phyloP scores from a whole-genome alignment of 2,113 vertebrate species.

The Rhodinocichla rosea region DNA sequence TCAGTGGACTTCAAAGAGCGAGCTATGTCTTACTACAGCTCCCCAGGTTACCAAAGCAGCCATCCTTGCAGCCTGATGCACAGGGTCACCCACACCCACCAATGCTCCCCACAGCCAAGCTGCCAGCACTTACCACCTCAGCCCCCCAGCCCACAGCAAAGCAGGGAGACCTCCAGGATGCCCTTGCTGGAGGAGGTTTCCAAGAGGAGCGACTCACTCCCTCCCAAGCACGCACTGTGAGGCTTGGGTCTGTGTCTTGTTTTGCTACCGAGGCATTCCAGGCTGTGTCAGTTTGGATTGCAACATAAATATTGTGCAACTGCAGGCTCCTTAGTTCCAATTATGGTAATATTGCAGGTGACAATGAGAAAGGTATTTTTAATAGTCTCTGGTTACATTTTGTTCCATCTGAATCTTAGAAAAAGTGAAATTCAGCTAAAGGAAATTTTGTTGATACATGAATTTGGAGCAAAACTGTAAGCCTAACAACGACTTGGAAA shows the following conservation, averaged over 20 bases:
- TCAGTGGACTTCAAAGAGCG: background rate
- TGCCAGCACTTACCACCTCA: background rate
- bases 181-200: background rate
- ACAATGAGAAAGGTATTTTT: conserved; percentile 16
- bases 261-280: conserved; percentile 1
- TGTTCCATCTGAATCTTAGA: background rate
- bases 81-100: accelerated
- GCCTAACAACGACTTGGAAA: background rate
- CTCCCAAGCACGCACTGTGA: accelerated
- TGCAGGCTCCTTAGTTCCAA: conserved; percentile 21
- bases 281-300: conserved; percentile 18
- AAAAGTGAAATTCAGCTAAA: background rate
- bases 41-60: background rate
- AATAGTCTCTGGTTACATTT: background rate
- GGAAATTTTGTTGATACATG: background rate
- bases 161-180: background rate
- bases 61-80: background rate
- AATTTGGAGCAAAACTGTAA: background rate
- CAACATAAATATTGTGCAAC: conserved; percentile 50
- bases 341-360: conserved; percentile 10
- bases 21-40: background rate
- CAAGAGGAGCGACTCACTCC: background rate
- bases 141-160: accelerated
- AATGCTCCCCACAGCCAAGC: background rate
- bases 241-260: background rate